Evolutionary conservation across 1,140 invertebrate genomes (phyloP).

Genomic region (Orius laevigatus): DNA sequence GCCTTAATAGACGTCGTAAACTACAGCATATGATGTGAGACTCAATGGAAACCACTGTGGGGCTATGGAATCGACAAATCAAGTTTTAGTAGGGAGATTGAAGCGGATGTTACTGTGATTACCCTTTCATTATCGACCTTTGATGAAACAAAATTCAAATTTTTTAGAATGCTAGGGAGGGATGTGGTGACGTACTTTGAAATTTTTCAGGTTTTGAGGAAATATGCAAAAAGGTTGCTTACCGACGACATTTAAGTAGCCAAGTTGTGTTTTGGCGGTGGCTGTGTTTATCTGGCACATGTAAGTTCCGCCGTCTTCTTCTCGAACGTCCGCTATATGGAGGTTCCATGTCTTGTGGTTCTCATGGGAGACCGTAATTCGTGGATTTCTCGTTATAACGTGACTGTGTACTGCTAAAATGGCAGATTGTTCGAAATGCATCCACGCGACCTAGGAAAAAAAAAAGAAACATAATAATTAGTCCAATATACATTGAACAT

Average conservation of each 20-base stretch:
- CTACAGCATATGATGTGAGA: no score
- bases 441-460: constrained; percentile 88
- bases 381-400: constrained; percentile 79
- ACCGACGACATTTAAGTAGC: constrained; percentile 86
- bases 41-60: no score
- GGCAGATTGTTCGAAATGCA: constrained; percentile 85
- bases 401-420: constrained; percentile 83
- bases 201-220: no score
- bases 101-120: no score
- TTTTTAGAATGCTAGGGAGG: no score
- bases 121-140: no score
- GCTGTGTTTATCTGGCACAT: constrained; percentile 95
- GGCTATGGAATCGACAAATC: no score
- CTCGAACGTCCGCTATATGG: constrained; percentile 76
- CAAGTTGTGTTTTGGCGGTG: constrained; percentile 79
- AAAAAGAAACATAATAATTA: constrained; percentile 24
- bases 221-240: constrained; percentile 28
- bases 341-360: constrained; percentile 76
- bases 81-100: no score
- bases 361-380: constrained; percentile 78
- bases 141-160: no score
- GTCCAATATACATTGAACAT: not conserved
- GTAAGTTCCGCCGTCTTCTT: constrained; percentile 80
- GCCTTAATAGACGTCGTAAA: no score
- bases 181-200: no score